A percentile compares a stretch with the other conserved stretches of the same genome.
These are phyloP conservation scores for Argynnis bischoffii DNA, from an alignment of 2,888 invertebrate genomes.

Conservation along the genomic window DNA sequence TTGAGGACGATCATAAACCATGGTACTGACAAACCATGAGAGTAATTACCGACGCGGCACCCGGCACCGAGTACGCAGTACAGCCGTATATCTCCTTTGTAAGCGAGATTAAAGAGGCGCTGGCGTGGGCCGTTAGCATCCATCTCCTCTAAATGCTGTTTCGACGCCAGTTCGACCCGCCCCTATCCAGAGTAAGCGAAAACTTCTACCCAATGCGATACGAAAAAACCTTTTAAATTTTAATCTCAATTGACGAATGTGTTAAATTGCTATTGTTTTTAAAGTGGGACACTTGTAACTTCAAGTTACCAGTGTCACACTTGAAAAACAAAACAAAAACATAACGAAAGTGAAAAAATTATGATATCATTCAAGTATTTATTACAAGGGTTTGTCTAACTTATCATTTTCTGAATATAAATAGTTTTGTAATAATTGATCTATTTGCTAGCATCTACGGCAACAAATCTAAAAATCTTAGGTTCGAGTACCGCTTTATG, in stretches of 20 bases:
- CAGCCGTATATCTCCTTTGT: constrained; percentile 66
- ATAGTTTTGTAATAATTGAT: no score
- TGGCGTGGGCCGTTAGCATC: constrained; percentile 64
- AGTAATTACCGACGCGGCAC: constrained; percentile 46
- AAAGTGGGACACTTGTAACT: neutral
- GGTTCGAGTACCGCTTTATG: no score
- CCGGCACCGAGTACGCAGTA: constrained; percentile 46
- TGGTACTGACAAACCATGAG: constrained; percentile 19
- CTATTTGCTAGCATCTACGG: no score
- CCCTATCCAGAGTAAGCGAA: constrained; percentile 37
- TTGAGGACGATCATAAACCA: constrained; percentile 26
- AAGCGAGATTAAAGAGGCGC: constrained; percentile 72
- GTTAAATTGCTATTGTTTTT: constrained; percentile 4
- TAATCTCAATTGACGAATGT: neutral
- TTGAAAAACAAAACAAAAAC: no score
- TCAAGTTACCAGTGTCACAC: no score
- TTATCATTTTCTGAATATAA: no score
- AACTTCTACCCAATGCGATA: constrained; percentile 6
- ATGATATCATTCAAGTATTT: no score
- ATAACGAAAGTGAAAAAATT: no score
- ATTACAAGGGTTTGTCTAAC: no score
- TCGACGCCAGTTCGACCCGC: constrained; percentile 54
- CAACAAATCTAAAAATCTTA: no score
- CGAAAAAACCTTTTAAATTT: neutral
- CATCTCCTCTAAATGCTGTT: constrained; percentile 71